Conservation (phyloP, 1,140 invertebrate genomes). For the Colletes gigas region DNA sequence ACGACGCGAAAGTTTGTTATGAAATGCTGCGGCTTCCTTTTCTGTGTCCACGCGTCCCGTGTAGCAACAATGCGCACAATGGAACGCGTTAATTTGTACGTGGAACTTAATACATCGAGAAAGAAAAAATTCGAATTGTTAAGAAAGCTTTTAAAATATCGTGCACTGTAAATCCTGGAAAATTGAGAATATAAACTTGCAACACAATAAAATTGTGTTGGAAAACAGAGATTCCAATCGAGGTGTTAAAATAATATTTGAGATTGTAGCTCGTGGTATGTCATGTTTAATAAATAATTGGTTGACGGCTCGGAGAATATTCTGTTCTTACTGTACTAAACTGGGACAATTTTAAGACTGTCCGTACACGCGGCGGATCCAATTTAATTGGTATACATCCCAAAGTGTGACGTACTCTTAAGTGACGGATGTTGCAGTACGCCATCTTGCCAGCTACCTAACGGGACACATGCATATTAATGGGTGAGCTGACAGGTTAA, state of each 20-base stretch:
- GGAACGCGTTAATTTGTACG: neutral
- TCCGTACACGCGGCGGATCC: neutral
- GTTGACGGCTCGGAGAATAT: no score
- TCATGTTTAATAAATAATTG: no score
- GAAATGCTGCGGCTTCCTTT: neutral
- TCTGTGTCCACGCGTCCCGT: neutral
- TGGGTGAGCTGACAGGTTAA: slow-evolving; percentile 48
- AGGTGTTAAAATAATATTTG: no score
- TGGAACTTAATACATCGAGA: neutral
- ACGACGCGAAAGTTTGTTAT: slow-evolving; percentile 4
- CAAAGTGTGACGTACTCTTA: slow-evolving; percentile 3
- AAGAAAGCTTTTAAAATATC: neutral
- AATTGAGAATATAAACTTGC: no score
- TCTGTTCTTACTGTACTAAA: neutral
- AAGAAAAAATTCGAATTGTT: no score
- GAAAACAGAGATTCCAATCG: no score
- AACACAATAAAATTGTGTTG: no score
- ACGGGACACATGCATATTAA: slow-evolving; percentile 41
- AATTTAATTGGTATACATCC: neutral
- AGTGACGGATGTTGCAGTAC: slow-evolving; percentile 7
- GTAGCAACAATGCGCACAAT: neutral
- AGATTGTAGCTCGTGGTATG: no score
- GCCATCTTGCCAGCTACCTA: slow-evolving; percentile 39
- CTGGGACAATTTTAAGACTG: neutral
- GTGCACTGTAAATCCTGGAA: no score